A percentile compares a stretch with the other conserved stretches of the same genome.
Conservation (phyloP, 2,113 vertebrate species). For the Romanogobio albipinnatus region DNA sequence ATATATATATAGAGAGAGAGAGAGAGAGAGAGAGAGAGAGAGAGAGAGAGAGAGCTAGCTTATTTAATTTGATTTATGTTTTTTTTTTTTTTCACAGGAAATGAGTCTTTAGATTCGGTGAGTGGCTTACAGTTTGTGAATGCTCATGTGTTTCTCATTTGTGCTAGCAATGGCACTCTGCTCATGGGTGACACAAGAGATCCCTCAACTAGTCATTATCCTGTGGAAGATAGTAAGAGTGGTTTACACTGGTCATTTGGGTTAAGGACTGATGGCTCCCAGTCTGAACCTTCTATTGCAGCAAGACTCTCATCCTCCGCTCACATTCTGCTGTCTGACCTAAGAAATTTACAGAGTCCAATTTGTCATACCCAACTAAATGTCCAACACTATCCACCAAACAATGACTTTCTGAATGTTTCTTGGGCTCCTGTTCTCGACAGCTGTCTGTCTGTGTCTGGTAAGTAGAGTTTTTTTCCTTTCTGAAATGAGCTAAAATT, state of each 20-base stretch:
- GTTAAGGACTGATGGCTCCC: background rate
- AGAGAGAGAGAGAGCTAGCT: background rate
- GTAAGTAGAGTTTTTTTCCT: constrained; percentile 63
- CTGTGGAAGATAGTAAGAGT: accelerated
- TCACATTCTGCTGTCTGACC: constrained; percentile 74
- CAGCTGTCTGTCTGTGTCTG: constrained; percentile 80
- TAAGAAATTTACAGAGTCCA: constrained; percentile 65
- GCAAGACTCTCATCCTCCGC: constrained; percentile 76
- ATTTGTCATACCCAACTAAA: constrained; percentile 69
- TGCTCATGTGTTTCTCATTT: constrained; percentile 71
- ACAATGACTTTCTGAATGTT: constrained; percentile 68
- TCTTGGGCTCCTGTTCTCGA: constrained; percentile 83
- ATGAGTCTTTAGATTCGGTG: constrained; percentile 67
- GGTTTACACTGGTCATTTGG: constrained; percentile 73
- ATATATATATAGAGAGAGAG: no score
- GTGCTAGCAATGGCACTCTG: constrained; percentile 74
- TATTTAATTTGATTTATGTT: background rate
- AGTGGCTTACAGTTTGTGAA: constrained; percentile 77
- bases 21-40: no score
- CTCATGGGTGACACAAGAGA: constrained; percentile 78
- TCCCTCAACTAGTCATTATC: background rate
- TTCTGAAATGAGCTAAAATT: background rate
- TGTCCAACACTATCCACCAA: constrained; percentile 24
- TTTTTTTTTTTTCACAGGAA: constrained; percentile 56
- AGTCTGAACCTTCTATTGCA: constrained; percentile 52